Evolutionary conservation across 2,888 invertebrate species (phyloP).

Genomic region (Athalia rosae): DNA sequence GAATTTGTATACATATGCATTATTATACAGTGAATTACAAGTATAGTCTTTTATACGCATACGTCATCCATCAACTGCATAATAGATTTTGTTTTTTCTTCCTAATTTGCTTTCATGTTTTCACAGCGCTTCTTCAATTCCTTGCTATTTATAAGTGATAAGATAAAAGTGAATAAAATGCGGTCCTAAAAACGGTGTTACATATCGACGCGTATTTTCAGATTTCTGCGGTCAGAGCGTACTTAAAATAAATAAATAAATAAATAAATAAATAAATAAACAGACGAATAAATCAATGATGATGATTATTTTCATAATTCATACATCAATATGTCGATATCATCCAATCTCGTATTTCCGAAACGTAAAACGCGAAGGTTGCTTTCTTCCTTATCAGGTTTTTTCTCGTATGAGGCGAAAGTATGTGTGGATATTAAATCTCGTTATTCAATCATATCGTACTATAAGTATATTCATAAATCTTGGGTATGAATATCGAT

Average conservation of each 20-base stretch:
- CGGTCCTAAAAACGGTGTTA: slow-evolving; percentile 14
- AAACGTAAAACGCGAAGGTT: neutral
- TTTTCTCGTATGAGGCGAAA: slow-evolving; percentile 12
- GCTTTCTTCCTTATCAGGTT: neutral
- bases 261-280: no score
- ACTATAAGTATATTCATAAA: neutral
- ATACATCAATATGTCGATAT: neutral
- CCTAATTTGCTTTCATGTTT: neutral
- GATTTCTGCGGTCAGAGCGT: neutral
- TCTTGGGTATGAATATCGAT: slow-evolving; percentile 1
- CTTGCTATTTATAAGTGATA: slow-evolving; percentile 28
- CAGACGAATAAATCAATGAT: neutral
- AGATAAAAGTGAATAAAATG: slow-evolving; percentile 5
- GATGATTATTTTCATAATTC: neutral
- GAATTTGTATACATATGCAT: slow-evolving; percentile 36
- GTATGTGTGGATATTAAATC: slow-evolving; percentile 5
- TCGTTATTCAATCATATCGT: neutral
- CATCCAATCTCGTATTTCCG: neutral
- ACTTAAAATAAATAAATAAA: neutral
- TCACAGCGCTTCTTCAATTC: slow-evolving; percentile 35
- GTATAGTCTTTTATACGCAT: slow-evolving; percentile 29
- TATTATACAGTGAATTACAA: slow-evolving; percentile 5
- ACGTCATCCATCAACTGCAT: slow-evolving; percentile 27
- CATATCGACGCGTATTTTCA: neutral
- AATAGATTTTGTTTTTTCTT: neutral